Evolutionary conservation across 2,888 invertebrate species (phyloP), one percentile per base, ranked within the genome.

Genomic region (Eurytoma californica): DNA sequence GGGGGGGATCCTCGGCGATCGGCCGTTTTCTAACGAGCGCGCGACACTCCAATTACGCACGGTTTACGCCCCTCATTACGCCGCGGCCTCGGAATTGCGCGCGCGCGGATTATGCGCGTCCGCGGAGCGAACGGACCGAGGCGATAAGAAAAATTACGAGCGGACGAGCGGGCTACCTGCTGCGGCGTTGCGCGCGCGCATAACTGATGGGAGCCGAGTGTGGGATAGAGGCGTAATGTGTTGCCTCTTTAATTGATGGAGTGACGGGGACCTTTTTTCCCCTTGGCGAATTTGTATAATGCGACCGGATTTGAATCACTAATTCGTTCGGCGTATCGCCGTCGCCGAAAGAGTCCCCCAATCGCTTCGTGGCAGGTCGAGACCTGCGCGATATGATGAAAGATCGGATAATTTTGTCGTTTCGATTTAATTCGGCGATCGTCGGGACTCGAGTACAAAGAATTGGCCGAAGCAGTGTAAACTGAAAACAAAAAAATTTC

Each of bases 111-210:
- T 57, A 57, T 57, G 1, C 9, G 4, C 16, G 51, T 28, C 16
- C 20, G 14, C 24, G 60, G 51, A 14, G 9, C 57, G 18, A 57
- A 57, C 57, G 39, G 39, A 9, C 39, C 39, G 39, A 47, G 53
- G 68, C 68, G 61, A 73, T 68, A 68, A 74, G 65, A 72, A 57
- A 58, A 77, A 76, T 75, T 63, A 77, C n/a, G 68, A 39, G 66
- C 53, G 18, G 49, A 47, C 14, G 24, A 20, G 53, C 13, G 18
- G 58, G 47, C 58, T 55, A 66, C 47, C 66, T 66, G 49, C n/a
- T 18, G 49, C 3, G 20, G 51, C 16, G 18, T 28, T 13, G 18
- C 13, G n/a, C 39, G 4, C 12, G 47, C 7, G 14, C 14, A 70
- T 13, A 24, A 3, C 4, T 16, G 49, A 12, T 2, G n/a, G 24